These are phyloP conservation scores for Otis tarda DNA, from an alignment of 2,113 vertebrate species.

Conservation along the genomic window DNA sequence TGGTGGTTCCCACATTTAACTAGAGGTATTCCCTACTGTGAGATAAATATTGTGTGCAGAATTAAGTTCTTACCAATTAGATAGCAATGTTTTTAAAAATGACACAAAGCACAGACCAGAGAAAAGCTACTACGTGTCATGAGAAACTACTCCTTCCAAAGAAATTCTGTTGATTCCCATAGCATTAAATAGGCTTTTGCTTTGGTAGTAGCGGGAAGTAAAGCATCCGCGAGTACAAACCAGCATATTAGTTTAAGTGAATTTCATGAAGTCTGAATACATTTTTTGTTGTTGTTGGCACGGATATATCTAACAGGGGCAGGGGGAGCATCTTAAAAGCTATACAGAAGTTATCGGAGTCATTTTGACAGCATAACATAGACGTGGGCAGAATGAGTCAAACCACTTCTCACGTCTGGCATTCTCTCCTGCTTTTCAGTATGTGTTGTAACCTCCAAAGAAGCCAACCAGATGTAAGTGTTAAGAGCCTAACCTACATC, in stretches of 20 bases:
- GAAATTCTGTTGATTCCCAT: neutral
- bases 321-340: neutral
- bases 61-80: neutral
- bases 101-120: neutral
- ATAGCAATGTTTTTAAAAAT: neutral
- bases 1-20: neutral
- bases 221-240: neutral
- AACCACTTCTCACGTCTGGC: neutral
- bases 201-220: neutral
- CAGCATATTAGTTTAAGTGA: neutral
- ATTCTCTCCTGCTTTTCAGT: neutral
- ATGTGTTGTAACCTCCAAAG: neutral
- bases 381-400: neutral
- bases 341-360: neutral
- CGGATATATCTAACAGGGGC: neutral
- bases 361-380: neutral
- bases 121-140: neutral
- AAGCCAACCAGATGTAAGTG: neutral
- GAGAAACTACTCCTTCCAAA: neutral
- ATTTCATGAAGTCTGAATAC: neutral
- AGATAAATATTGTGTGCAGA: neutral
- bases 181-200: neutral
- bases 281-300: neutral
- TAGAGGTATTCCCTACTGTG: neutral
- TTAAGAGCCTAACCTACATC: neutral